These are phyloP conservation scores for Lacerta bilineata DNA, from an alignment of 2,797 vertebrate genomes.

Conservation along the genomic window DNA sequence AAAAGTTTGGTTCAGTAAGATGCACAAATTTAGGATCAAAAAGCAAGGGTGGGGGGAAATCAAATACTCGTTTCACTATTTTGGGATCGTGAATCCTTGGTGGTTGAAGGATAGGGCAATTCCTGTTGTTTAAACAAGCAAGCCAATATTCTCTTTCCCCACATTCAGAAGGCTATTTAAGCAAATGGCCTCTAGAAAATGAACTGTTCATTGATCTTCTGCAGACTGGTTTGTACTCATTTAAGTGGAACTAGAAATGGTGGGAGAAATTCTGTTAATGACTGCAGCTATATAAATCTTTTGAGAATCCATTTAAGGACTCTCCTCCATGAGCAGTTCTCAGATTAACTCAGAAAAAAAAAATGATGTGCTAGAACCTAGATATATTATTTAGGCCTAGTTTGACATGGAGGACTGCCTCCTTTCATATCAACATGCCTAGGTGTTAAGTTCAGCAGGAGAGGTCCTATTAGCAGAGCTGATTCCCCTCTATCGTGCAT, in stretches of 20 bases:
- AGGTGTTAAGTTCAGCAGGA: too few species aligned
- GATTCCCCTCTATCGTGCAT: too few species aligned
- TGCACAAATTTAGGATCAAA: neutral
- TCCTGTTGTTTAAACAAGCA: slow-evolving; percentile 42
- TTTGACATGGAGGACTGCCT: too few species aligned
- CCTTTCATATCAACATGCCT: too few species aligned
- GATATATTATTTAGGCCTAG: slow-evolving; percentile 1
- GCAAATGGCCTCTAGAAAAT: slow-evolving; percentile 48
- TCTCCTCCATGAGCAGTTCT: neutral
- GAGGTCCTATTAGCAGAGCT: too few species aligned
- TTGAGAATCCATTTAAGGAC: slow-evolving; percentile 16
- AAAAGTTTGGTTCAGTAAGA: accelerated
- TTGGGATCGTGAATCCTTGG: neutral
- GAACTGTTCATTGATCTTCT: slow-evolving; percentile 49
- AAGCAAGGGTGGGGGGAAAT: neutral
- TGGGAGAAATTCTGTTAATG: slow-evolving; percentile 43
- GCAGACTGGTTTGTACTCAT: slow-evolving; percentile 30
- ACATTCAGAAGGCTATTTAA: slow-evolving; percentile 39
- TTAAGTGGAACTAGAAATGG: slow-evolving; percentile 39
- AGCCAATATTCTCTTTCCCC: slow-evolving; percentile 10
- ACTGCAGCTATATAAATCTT: slow-evolving; percentile 41
- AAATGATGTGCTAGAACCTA: neutral
- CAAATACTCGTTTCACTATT: slow-evolving; percentile 4
- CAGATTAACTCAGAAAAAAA: slow-evolving; percentile 8
- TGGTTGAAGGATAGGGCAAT: slow-evolving; percentile 25